Evolutionary conservation across 2,888 invertebrate genomes (phyloP).

Genomic region (Hirtodrosophila alboralis): DNA sequence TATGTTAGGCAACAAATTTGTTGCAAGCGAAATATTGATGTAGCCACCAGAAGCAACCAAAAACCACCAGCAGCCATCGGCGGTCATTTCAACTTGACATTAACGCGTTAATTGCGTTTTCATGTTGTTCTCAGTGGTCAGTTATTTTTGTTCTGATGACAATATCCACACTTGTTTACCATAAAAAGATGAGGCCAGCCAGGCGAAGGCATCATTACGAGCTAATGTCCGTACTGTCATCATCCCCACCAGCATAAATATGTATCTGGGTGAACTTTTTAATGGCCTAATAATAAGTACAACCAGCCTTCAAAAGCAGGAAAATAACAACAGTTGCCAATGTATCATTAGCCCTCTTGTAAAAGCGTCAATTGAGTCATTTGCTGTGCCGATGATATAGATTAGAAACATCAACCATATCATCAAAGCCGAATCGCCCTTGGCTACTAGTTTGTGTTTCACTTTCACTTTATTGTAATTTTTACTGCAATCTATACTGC

Average conservation of each 20-base stretch:
- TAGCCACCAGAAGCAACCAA: conserved; percentile 2
- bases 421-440: conserved; percentile 16
- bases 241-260: conserved; percentile 11
- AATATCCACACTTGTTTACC: conserved; percentile 17
- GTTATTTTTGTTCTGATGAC: conserved; percentile 40
- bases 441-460: conserved; percentile 11
- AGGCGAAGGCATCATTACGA: conserved; percentile 30
- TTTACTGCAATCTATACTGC: conserved; percentile 15
- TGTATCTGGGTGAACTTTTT: conserved; percentile 25
- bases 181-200: conserved; percentile 35
- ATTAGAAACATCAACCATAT: conserved; percentile 13
- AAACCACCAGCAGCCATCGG: conserved; percentile 19
- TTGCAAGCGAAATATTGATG: conserved; percentile 38
- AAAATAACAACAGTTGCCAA: conserved; percentile 63
- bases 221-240: conserved; percentile 56
- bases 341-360: conserved; percentile 55
- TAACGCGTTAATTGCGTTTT: conserved; percentile 77
- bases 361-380: conserved; percentile 11
- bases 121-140: conserved; percentile 66
- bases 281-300: conserved; percentile 44
- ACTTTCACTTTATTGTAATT: conserved; percentile 21
- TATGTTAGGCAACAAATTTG: conserved; percentile 38
- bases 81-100: conserved; percentile 65
- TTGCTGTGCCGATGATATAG: neutral
- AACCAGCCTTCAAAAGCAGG: conserved; percentile 7